Evolutionary conservation across 2,888 invertebrate genomes (phyloP), one percentile per base, ranked within the genome.

Genomic region (Habrosyne pyritoides): DNA sequence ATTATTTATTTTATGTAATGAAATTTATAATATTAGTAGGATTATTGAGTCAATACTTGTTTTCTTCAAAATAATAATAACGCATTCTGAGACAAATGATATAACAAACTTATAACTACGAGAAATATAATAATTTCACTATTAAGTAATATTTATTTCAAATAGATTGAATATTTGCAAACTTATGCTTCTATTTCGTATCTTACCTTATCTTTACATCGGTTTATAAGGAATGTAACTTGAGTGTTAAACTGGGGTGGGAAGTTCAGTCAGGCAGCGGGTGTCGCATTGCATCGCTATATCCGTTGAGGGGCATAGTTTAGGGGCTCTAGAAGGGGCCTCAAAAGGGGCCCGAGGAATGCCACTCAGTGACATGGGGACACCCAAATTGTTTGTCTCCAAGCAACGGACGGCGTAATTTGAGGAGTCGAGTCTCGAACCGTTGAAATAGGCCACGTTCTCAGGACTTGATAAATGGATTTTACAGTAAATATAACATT

Each of bases 361-460:
- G 75, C 71, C 65, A 64, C 62, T 64, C 60, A 66, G 63, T 65
- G 73, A 85, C 84, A 86, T 84, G 84, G 80, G 77, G 75, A 79
- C 80, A 84, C 83, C 79, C 77, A 80, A 87, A 87, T 85, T 84
- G 83, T 84, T 83, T 77, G 75, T 73, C 73, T 77, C 70, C 70
- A 72, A 75, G 77, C 75, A 69, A 77, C 69, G 72, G 73, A 71
- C 75, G 64, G 64, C 66, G 79, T 78, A 77, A 83, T 84, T 86
- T 79, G 76, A 66, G 76, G 77, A 67, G 77, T 81, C 81, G 74
- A 81, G 79, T 79, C 73, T 67, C 72, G 73, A 71, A 77, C 71
- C 77, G 79, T 75, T 65, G 73, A 54, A 83, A 84, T 87, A 68
- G 64, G 77, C 77, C 68, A 0, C n/a, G 6, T 7, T 24, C 24